Conservation (phyloP, 2,113 vertebrate genomes). For the Anhinga rufa region DNA sequence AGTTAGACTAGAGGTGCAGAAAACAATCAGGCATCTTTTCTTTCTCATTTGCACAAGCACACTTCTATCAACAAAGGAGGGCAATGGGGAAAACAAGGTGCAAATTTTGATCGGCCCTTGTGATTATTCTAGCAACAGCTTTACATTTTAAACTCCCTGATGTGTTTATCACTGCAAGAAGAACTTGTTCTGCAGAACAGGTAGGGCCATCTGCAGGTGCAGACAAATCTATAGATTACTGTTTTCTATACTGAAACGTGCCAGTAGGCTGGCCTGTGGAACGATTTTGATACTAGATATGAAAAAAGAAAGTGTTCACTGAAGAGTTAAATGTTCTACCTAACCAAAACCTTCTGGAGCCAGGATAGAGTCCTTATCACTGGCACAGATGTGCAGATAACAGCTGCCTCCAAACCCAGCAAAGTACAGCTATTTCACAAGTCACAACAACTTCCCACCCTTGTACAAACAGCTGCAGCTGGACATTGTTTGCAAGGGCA, state of each 20-base stretch:
- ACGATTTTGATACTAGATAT: neutral
- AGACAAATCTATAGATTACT: neutral
- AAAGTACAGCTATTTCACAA: neutral
- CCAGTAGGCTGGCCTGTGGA: neutral
- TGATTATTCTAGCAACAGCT: neutral
- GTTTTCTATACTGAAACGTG: neutral
- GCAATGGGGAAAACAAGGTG: neutral
- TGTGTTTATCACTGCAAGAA: neutral
- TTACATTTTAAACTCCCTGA: neutral
- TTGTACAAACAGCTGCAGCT: neutral
- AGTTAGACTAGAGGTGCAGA: neutral
- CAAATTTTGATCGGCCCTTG: neutral
- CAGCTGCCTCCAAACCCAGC: neutral
- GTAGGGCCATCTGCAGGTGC: neutral
- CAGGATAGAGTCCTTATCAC: neutral
- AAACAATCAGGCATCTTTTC: neutral
- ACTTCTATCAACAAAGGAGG: neutral
- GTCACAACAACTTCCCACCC: neutral
- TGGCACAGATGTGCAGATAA: neutral
- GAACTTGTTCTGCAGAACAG: neutral
- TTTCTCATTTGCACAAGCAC: neutral
- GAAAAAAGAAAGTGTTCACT: neutral
- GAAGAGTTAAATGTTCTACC: neutral
- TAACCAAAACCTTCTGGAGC: neutral
- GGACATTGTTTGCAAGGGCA: neutral